Conservation (phyloP, 1,140 invertebrate genomes). For the Calephelis virginiensis region DNA sequence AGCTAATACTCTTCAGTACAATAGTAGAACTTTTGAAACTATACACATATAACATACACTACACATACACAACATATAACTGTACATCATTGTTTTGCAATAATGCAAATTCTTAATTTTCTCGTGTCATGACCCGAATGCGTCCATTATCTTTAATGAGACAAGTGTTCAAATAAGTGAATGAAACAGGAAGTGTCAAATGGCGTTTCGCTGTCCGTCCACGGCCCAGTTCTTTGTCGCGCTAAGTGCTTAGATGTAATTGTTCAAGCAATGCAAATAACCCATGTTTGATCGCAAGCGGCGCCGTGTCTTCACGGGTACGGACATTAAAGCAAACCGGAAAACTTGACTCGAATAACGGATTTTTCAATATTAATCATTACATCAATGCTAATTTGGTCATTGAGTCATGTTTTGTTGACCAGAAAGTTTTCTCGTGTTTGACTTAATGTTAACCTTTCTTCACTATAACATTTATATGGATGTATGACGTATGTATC, state of each 20-base stretch:
- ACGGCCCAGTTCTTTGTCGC: slow-evolving; percentile 60
- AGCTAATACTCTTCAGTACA: too few species aligned
- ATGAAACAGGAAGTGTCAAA: slow-evolving; percentile 75
- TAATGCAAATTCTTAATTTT: slow-evolving; percentile 39
- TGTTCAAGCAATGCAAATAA: slow-evolving; percentile 69
- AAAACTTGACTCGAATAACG: slow-evolving; percentile 42
- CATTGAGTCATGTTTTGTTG: slow-evolving; percentile 3
- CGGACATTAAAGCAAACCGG: slow-evolving; percentile 42
- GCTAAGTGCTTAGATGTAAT: slow-evolving; percentile 72
- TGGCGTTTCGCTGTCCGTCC: slow-evolving; percentile 69
- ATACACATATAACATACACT: too few species aligned
- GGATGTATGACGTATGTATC: too few species aligned
- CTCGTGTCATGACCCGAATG: slow-evolving; percentile 49
- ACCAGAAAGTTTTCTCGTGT: too few species aligned
- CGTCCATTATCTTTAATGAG: slow-evolving; percentile 48
- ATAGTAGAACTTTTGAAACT: too few species aligned
- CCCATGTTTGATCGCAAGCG: slow-evolving; percentile 56
- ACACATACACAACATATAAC: too few species aligned
- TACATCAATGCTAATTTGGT: slow-evolving; percentile 16
- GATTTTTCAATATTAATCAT: slow-evolving; percentile 40
- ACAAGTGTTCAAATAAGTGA: slow-evolving; percentile 51
- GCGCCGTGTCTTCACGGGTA: slow-evolving; percentile 28
- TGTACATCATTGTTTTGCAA: slow-evolving; percentile 16
- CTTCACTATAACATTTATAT: not conserved
- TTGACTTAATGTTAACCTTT: too few species aligned